A percentile compares a stretch with the other conserved stretches of the same genome.
Conservation (phyloP, 2,888 invertebrate species). For the Caenorhabditis macrosperma region DNA sequence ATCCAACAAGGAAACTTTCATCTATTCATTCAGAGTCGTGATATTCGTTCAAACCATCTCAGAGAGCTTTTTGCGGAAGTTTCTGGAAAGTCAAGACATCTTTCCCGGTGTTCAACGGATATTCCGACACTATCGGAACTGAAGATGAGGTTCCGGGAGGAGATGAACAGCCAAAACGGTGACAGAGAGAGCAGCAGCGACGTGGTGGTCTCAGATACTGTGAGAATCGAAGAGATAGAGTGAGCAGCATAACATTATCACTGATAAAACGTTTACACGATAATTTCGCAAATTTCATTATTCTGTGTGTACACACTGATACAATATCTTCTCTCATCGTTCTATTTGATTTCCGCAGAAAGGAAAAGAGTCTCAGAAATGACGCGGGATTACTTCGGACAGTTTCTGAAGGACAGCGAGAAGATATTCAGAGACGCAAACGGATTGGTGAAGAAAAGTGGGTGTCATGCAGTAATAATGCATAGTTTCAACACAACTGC, state of each 20-base stretch:
- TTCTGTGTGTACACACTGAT: too few species aligned
- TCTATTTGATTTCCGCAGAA: too few species aligned
- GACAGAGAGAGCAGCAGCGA: not conserved
- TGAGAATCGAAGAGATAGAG: slow-evolving; percentile 31
- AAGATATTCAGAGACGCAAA: slow-evolving; percentile 13
- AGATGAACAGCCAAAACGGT: not conserved
- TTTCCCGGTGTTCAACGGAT: not conserved
- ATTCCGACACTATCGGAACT: not conserved
- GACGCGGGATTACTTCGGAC: slow-evolving; percentile 23
- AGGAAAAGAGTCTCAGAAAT: slow-evolving; percentile 8
- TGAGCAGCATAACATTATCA: too few species aligned
- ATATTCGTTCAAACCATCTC: too few species aligned
- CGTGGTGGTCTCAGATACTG: not conserved
- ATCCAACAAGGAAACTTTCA: not conserved
- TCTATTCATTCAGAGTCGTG: not conserved
- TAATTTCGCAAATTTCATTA: too few species aligned
- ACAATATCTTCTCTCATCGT: too few species aligned
- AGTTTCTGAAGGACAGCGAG: slow-evolving; percentile 13
- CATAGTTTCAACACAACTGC: not conserved
- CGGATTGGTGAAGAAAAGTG: slow-evolving; percentile 7
- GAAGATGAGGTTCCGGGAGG: not conserved
- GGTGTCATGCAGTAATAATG: not conserved
- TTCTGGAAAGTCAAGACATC: not conserved
- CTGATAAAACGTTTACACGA: too few species aligned
- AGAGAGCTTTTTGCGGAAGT: not conserved